Evolutionary conservation across 2,888 invertebrate genomes (phyloP).

Genomic region (Morpho achilles): DNA sequence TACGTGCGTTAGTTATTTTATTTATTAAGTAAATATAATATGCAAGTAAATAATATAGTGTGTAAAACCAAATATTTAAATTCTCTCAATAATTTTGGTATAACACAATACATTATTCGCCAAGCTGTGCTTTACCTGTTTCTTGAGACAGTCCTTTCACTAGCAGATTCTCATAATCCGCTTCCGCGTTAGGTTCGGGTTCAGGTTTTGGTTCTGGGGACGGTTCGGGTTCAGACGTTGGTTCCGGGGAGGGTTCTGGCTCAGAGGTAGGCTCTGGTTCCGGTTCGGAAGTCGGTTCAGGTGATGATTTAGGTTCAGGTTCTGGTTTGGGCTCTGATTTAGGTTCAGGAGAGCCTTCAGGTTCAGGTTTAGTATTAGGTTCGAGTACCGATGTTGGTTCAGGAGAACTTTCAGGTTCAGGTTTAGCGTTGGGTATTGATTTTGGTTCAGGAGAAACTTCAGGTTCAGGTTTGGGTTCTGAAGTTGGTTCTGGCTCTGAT

Average conservation of each 20-base stretch:
- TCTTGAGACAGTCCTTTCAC: slow-evolving; percentile 74
- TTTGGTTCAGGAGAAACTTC: slow-evolving; percentile 55
- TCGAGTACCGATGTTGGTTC: slow-evolving; percentile 54
- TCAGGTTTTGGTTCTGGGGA: slow-evolving; percentile 57
- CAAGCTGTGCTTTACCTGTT: slow-evolving; percentile 72
- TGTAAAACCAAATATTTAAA: no score
- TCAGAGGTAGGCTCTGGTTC: slow-evolving; percentile 43
- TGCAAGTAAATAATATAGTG: not conserved
- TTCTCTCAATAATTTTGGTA: not conserved
- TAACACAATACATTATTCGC: slow-evolving; percentile 30
- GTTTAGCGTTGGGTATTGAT: slow-evolving; percentile 51
- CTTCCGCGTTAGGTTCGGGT: slow-evolving; percentile 54
- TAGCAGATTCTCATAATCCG: slow-evolving; percentile 70
- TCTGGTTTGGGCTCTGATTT: slow-evolving; percentile 48
- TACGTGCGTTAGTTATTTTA: not conserved
- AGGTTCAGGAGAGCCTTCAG: slow-evolving; percentile 57
- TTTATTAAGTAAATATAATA: not conserved
- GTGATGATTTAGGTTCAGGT: slow-evolving; percentile 43
- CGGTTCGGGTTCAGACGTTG: slow-evolving; percentile 50
- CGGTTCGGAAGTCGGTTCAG: slow-evolving; percentile 58
- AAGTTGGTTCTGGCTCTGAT: slow-evolving; percentile 55
- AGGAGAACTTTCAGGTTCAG: slow-evolving; percentile 57
- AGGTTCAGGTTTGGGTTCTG: slow-evolving; percentile 57
- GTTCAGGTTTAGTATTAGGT: slow-evolving; percentile 44
- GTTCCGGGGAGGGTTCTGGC: slow-evolving; percentile 37